A percentile compares a stretch with the other conserved stretches of the same genome.
phyloP scores from a whole-genome alignment of 2,113 vertebrate genomes.

The Cricetomys ansorgei region DNA sequence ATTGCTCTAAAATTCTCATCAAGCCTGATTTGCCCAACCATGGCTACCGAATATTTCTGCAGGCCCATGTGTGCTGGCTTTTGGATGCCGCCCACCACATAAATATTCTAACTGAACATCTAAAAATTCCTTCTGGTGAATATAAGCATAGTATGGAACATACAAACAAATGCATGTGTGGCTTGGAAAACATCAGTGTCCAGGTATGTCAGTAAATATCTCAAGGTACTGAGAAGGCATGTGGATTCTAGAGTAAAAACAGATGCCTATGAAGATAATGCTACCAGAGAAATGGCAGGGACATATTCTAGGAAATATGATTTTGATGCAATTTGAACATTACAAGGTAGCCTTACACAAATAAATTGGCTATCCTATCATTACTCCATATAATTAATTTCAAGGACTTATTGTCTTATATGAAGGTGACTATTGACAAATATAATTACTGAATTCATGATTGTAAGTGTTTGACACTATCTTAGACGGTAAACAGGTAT shows the following conservation, averaged over 20 bases:
- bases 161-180: background rate
- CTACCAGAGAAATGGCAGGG: background rate
- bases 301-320: background rate
- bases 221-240: background rate
- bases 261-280: background rate
- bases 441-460: background rate
- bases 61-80: background rate
- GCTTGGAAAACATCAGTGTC: background rate
- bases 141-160: background rate
- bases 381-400: background rate
- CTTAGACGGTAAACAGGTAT: background rate
- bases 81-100: accelerated
- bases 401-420: too few species aligned
- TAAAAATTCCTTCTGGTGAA: background rate
- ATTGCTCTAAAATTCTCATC: background rate
- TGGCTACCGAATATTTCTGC: background rate
- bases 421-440: background rate
- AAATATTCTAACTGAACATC: background rate
- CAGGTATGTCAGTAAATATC: background rate
- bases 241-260: background rate
- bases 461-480: background rate
- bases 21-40: background rate
- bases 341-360: background rate
- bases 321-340: background rate
- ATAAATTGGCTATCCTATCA: background rate